phyloP scores from a whole-genome alignment of 1,140 invertebrate species.

The Nixonia krombeini region DNA sequence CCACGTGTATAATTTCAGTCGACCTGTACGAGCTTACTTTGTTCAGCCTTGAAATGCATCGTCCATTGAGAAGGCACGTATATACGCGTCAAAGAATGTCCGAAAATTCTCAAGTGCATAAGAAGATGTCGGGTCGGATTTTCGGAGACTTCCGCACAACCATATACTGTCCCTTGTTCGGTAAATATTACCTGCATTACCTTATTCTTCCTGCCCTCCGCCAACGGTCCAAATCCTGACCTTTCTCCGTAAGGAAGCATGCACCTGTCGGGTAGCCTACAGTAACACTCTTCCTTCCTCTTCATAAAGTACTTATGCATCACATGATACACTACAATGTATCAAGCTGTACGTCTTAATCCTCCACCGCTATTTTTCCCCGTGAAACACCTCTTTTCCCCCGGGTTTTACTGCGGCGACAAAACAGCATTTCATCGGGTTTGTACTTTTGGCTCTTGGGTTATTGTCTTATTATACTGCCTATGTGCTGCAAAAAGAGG shows the following conservation, averaged over 20 bases:
- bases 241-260: constrained; percentile 7
- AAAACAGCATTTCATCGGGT: too few species aligned
- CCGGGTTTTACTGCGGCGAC: neutral
- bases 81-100: constrained; percentile 13
- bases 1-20: constrained; percentile 22
- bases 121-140: constrained; percentile 11
- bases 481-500: too few species aligned
- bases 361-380: neutral
- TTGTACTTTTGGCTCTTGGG: too few species aligned
- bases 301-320: neutral
- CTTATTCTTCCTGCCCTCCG: neutral
- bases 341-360: neutral
- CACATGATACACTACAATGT: neutral
- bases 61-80: constrained; percentile 29
- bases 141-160: constrained; percentile 29
- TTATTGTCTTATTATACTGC: too few species aligned
- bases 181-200: constrained; percentile 28
- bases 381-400: neutral
- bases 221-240: constrained; percentile 3
- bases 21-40: constrained; percentile 22
- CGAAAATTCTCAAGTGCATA: constrained; percentile 3
- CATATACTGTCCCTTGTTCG: constrained; percentile 12
- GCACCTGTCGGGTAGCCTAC: constrained; percentile 17
- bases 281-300: neutral
- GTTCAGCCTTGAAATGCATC: constrained; percentile 40